Base-by-base conservation (phyloP, 2,113 vertebrate genomes). In the Anarrhichthys ocellatus region DNA sequence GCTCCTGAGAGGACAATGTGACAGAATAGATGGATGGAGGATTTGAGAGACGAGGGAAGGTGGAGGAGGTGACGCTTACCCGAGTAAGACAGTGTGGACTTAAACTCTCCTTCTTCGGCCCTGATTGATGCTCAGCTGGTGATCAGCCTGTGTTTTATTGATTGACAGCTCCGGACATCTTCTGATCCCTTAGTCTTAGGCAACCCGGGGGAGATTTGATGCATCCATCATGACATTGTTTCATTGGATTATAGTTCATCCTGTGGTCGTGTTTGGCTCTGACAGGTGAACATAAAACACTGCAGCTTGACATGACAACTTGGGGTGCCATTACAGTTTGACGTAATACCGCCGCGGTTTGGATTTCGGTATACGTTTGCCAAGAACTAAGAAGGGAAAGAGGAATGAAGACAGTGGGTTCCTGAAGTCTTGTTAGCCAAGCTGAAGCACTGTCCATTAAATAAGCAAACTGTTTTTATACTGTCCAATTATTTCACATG, bases 351-450 rank as follows among this genome's bases (percentile, higher is more conserved):
- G 4, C 56, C 4, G 8, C 9, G 59, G 83, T 76, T 89, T 88
- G 74, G 70, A 82, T 92, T 88, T 90, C 76, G 0, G 40, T 3
- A 50, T 2, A 8, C 70, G 85, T 80, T 87, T 76, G 46, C 85
- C 58, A 82, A 78, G 83, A 88, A 86, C 84, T 88, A 80, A 85
- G 80, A 92, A 82, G 85, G 46, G 86, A 81, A 83, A 40, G 56
- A 65, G 70, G 76, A 80, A 86, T 71, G 80, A 82, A 56, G 79
- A 24, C 56, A 15, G 77, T 52, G 54, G 46, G 78, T 83, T 83
- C 68, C 44, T 86, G 20, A 36, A 29, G 46, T 83, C 56, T 81
- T 78, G 77, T 85, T 83, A 80, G 80, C 22, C 29, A 32, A 71
- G n/a, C 1, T 34, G 48, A 80, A 69, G 9, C 0, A 20, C 27